Evolutionary conservation across 64 coral and sea anemone species (phyloP), one percentile per base, ranked within the genome.

Genomic region (Porites lutea): DNA sequence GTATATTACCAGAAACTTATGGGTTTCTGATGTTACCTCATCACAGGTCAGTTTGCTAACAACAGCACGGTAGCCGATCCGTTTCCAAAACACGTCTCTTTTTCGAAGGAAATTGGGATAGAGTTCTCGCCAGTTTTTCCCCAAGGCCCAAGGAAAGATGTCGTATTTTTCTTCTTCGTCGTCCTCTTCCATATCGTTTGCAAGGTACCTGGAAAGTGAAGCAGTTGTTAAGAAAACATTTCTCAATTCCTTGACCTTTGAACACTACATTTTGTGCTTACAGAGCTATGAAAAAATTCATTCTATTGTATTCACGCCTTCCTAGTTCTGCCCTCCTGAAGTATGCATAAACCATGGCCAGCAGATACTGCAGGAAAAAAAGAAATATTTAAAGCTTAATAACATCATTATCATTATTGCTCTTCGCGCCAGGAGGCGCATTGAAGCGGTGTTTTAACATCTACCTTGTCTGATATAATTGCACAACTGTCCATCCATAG

Each of bases 131-230:
- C 97, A 99, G 87, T 69, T 93, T 53, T 96, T 83, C 13, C 97
- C 97, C 20, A 99, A 79, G 19, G 97, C 97, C 97, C 97, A 99
- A 16, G 97, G 97, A 18, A 99, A 91, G 22, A 99, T 99, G 79
- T 99, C 97, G 63, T 99, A 99, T 69, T 99, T 99, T 16, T 99
- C 94, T 65, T 99, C 97, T 66, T 99, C 97, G 44, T 99, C 97
- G 71, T 99, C 97, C 77, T 99, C 97, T 93, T 99, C 97, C 97
- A 99, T 96, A n/a, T 99, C 97, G 19, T 96, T 99, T 51, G 97
- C 97, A 52, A 99, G 88, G 66, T 96, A 96, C 4, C 97, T 98
- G 43, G 20, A 71, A 13, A 14, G 13, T 8, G 12, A 45, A 58
- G 5, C 18, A 51, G 18, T 2, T 57, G 20, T 57, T 75, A 65